These are phyloP conservation scores for Oreochromis aureus DNA, from an alignment of 2,113 vertebrate species.

Conservation along the genomic window DNA sequence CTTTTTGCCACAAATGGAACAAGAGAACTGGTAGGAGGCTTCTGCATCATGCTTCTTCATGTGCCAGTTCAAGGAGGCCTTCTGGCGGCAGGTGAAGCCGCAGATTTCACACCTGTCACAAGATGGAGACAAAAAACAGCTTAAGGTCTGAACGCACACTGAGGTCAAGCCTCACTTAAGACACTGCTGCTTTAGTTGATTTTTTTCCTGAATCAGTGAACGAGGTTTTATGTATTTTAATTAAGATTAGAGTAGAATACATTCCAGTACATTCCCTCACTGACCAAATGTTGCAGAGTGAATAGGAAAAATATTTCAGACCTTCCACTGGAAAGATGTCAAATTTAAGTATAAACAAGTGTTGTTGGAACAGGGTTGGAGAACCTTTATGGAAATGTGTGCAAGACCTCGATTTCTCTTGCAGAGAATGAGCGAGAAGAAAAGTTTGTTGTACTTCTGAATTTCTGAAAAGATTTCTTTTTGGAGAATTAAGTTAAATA, in stretches of 20 bases:
- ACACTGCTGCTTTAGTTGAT: neutral
- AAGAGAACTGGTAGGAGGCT: constrained; percentile 90
- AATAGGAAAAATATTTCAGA: neutral
- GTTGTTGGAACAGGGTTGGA: neutral
- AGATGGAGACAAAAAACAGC: constrained; percentile 24
- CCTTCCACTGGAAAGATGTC: neutral
- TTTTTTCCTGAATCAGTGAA: neutral
- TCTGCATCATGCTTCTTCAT: constrained; percentile 93
- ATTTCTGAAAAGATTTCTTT: neutral
- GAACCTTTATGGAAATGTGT: neutral
- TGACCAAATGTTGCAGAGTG: neutral
- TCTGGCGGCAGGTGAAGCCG: constrained; percentile 89
- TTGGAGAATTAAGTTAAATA: neutral
- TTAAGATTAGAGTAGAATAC: neutral
- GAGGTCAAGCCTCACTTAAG: neutral
- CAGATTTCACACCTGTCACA: constrained; percentile 86
- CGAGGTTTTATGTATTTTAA: neutral
- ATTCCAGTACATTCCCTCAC: neutral
- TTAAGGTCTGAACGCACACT: neutral
- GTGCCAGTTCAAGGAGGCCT: constrained; percentile 92
- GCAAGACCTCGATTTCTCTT: neutral
- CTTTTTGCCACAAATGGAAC: constrained; percentile 89
- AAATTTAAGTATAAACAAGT: neutral
- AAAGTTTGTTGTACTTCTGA: neutral
- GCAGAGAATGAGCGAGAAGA: neutral